These are phyloP conservation scores for Lonchura striata DNA, from an alignment of 2,113 vertebrate species.

Conservation along the genomic window DNA sequence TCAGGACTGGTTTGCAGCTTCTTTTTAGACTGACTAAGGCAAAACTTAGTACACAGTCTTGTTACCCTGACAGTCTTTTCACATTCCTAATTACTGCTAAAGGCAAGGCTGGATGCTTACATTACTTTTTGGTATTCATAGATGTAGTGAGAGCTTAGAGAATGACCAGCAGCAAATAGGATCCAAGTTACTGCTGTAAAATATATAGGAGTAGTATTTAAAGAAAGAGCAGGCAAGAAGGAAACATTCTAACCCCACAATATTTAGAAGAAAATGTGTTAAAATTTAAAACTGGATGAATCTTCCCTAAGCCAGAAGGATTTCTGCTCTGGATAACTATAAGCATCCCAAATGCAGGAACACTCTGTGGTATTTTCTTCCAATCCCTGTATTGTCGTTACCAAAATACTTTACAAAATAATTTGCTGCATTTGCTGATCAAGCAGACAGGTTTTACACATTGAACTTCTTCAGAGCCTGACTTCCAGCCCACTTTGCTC, in stretches of 20 bases:
- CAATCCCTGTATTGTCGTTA: not conserved
- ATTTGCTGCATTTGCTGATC: not conserved
- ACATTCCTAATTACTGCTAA: too few relatives aligned
- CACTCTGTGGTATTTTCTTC: not conserved
- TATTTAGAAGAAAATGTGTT: not conserved
- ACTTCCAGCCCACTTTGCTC: not conserved
- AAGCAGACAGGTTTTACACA: not conserved
- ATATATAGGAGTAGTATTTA: not conserved
- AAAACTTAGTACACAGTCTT: too few relatives aligned
- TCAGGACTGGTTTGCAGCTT: not conserved
- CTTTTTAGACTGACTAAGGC: not conserved
- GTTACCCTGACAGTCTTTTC: too few relatives aligned
- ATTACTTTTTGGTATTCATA: not conserved
- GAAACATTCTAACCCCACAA: not conserved
- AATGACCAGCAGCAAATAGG: not conserved
- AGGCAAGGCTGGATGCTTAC: not conserved
- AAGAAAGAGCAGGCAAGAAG: not conserved
- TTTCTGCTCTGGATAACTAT: not conserved
- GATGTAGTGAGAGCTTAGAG: not conserved
- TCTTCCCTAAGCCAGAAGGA: not conserved
- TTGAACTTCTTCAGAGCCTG: not conserved
- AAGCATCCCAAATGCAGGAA: not conserved
- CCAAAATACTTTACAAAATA: not conserved
- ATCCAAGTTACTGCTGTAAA: not conserved
- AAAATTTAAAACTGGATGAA: not conserved